Base-by-base conservation (phyloP, 2,888 invertebrate species). In the Stramonita haemastoma region DNA sequence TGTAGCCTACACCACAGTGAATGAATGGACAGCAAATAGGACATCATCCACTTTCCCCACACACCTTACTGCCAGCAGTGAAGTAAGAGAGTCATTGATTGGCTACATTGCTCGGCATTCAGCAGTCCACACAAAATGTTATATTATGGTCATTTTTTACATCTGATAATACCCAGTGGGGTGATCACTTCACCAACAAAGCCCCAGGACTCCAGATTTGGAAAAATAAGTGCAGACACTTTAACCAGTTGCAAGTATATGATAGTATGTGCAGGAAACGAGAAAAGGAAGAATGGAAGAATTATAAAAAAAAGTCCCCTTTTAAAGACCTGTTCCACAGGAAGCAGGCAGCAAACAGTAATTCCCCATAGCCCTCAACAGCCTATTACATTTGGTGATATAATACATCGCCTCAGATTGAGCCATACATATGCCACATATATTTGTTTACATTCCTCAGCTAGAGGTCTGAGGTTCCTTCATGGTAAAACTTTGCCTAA, bases 11-110 rank as follows among this genome's bases (percentile, higher is more conserved):
- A 66, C 66, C 26, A 26, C 66, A 66, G 66, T 66, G 26, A 17
- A 66, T 1, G 66, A 17, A 22, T 66, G 19, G 19, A 66, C 66
- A 22, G 66, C 66, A 66, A 22, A 66, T 29, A 77, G 46, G 83
- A 84, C 46, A 84, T 56, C 46, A 13, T 56, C 56, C 15, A 26
- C 83, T 84, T 22, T 8, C 83, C n/a, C 56, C 56, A 34, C 46
- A 22, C 56, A 11, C 56, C 34, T 46, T 56, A 22, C n/a, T 56
- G 46, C 83, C 56, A 84, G 46, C 83, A 26, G 83, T 36, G 17
- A 36, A n/a, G 83, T 56, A 84, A 84, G 83, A 84, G 46, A 84
- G 83, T 84, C 46, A 84, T 5, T 36, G 83, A 84, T 84, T 84
- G 83, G 83, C 83, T 84, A 84, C 46, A 56, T n/a, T 26, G 83